These are phyloP conservation scores for Agelastica alni DNA, from an alignment of 2,888 invertebrate species.

Conservation along the genomic window DNA sequence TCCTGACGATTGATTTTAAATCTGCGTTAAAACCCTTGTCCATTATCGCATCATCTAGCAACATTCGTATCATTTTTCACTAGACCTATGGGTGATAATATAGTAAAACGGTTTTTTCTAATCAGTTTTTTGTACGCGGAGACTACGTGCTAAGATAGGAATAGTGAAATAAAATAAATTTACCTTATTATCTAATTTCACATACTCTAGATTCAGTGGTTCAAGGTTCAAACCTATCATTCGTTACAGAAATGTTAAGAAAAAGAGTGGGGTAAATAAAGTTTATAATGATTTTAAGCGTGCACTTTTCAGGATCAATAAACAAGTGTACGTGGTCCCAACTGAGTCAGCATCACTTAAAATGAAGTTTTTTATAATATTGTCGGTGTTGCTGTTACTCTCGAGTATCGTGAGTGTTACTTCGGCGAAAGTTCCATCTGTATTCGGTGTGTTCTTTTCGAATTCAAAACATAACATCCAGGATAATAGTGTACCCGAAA, in stretches of 20 bases:
- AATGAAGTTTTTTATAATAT: constrained; percentile 30
- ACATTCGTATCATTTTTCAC: too few species aligned
- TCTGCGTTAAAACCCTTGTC: too few species aligned
- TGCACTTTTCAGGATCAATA: constrained; percentile 50
- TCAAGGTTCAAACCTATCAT: constrained; percentile 58
- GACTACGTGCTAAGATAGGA: constrained; percentile 27
- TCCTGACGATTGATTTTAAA: too few species aligned
- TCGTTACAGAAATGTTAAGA: constrained; percentile 54
- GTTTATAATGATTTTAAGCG: constrained; percentile 52
- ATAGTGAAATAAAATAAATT: constrained; percentile 28
- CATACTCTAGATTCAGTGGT: constrained; percentile 53
- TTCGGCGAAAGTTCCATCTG: constrained; percentile 39
- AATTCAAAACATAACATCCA: constrained; percentile 38
- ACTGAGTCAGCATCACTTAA: constrained; percentile 19
- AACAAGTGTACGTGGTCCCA: constrained; percentile 42
- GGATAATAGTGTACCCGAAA: constrained; percentile 45
- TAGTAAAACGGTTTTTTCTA: constrained; percentile 13
- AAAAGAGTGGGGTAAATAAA: constrained; percentile 55
- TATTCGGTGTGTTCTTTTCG: constrained; percentile 47
- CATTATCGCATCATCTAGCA: too few species aligned
- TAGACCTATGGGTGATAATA: neutral
- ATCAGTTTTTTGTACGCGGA: constrained; percentile 23
- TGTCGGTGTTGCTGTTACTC: constrained; percentile 40
- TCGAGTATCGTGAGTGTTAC: constrained; percentile 28
- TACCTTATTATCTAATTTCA: constrained; percentile 39